Evolutionary conservation across 2,888 invertebrate species (phyloP).

Genomic region (Limnephilus rhombicus): DNA sequence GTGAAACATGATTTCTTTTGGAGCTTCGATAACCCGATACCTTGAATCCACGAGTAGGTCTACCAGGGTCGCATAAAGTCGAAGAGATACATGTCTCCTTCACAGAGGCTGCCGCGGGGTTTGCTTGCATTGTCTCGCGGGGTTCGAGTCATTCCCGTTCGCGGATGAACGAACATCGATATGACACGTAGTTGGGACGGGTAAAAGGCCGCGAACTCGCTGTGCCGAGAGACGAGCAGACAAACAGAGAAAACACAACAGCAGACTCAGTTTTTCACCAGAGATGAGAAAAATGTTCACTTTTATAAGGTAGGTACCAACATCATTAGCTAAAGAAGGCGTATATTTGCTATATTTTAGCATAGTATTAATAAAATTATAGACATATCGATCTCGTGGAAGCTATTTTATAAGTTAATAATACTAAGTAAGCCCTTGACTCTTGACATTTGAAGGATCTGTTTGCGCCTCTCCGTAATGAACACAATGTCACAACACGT

Average conservation of each 20-base stretch:
- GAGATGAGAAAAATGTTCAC: background rate
- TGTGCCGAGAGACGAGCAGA: constrained; percentile 40
- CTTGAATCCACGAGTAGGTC: constrained; percentile 10
- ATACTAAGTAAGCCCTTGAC: background rate
- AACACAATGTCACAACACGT: constrained; percentile 46
- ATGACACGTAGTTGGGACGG: constrained; percentile 64
- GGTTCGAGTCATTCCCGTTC: constrained; percentile 61
- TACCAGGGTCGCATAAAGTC: constrained; percentile 48
- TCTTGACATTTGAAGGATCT: background rate
- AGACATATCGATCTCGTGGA: background rate
- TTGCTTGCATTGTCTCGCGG: constrained; percentile 61
- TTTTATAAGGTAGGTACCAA: background rate
- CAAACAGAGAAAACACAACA: constrained; percentile 16
- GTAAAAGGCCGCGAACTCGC: constrained; percentile 60
- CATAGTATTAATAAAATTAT: background rate
- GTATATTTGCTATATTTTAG: background rate
- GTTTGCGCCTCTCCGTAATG: constrained; percentile 50
- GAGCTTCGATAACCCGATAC: constrained; percentile 6
- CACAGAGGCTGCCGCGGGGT: constrained; percentile 49
- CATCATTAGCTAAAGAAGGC: background rate
- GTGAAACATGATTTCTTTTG: background rate
- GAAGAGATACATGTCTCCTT: constrained; percentile 47
- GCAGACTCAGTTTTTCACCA: background rate
- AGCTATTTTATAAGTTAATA: background rate
- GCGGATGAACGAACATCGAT: constrained; percentile 62